Evolutionary conservation across 2,888 invertebrate species (phyloP), one percentile per base, ranked within the genome.

Genomic region (Spicauda simplicius): DNA sequence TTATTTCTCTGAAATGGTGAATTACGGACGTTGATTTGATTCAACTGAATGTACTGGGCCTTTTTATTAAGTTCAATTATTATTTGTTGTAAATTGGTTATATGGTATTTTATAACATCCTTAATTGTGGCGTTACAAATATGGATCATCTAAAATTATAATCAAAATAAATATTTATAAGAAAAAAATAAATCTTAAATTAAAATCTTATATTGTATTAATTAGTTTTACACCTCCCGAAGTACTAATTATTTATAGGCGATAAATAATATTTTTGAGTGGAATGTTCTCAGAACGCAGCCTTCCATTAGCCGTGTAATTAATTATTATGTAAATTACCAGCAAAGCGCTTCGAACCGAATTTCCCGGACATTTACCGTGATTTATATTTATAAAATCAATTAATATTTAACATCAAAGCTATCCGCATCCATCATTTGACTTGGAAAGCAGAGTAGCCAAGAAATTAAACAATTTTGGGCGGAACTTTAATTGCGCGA

Each of bases 331-430:
- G 74, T 74, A 76, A 79, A 80, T 80, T 76, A 61, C 61, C 20
- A 76, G 74, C 70, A 70, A 69, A 75, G 72, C 72, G 72, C 62
- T 67, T 69, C 67, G 73, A 75, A 69, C 73, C 68, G 68, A 70
- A 73, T 75, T 73, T 76, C 74, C 72, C 69, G 73, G 74, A 77
- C 76, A 72, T 79, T 76, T 69, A 68, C 74, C 68, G 73, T 73
- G 76, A 80, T 77, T 83, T 82, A 76, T 73, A 74, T 73, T 73
- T 74, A 74, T 73, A 76, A 74, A 82, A 79, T 81, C 80, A 83
- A 81, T 81, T 81, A 82, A 77, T 77, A 78, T 78, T 76, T 73
- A 67, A 80, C 78, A 81, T 85, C 83, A 83, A 84, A 81, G 78
- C 69, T 59, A 76, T 77, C 73, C 72, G 71, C 71, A 74, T 73